A percentile compares a stretch with the other conserved stretches of the same genome.
Conservation (phyloP, 1,140 invertebrate genomes). For the Dreissena rostriformis region DNA sequence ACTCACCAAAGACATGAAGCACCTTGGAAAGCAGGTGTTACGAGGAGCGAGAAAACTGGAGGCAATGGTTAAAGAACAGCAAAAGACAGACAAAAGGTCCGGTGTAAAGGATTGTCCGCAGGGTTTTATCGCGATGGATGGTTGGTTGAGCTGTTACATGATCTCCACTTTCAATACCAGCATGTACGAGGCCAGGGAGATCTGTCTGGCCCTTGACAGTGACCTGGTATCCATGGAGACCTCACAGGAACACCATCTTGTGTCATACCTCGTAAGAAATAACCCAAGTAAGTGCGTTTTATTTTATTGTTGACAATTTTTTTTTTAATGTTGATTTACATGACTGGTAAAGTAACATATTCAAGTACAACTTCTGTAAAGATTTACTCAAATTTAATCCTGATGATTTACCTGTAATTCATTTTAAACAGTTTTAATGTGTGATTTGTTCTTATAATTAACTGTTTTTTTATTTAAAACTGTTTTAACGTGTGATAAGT, state of each 20-base stretch:
- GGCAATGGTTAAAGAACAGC: conserved; percentile 40
- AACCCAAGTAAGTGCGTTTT: conserved; percentile 66
- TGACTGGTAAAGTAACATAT: too few species aligned
- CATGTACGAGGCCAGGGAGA: conserved; percentile 71
- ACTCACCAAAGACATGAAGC: conserved; percentile 59
- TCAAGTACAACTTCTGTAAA: too few species aligned
- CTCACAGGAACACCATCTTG: conserved; percentile 67
- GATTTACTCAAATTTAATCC: too few species aligned
- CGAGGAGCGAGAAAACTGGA: conserved; percentile 65
- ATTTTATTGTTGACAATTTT: background rate
- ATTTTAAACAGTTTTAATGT: too few species aligned
- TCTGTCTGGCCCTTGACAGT: conserved; percentile 69
- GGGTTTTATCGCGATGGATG: conserved; percentile 61
- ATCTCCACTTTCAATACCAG: conserved; percentile 71
- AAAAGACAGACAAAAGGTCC: background rate
- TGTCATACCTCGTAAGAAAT: conserved; percentile 70
- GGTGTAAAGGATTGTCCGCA: conserved; percentile 60
- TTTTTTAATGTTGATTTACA: background rate
- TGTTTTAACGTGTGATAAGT: too few species aligned
- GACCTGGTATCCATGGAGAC: conserved; percentile 67
- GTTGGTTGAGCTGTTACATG: conserved; percentile 69
- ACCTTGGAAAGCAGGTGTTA: conserved; percentile 60
- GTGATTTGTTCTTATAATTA: too few species aligned
- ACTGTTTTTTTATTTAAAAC: too few species aligned
- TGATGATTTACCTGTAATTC: too few species aligned